Evolutionary conservation across 2,888 invertebrate genomes (phyloP), one percentile per base, ranked within the genome.

Genomic region (Criorhina ranunculi): DNA sequence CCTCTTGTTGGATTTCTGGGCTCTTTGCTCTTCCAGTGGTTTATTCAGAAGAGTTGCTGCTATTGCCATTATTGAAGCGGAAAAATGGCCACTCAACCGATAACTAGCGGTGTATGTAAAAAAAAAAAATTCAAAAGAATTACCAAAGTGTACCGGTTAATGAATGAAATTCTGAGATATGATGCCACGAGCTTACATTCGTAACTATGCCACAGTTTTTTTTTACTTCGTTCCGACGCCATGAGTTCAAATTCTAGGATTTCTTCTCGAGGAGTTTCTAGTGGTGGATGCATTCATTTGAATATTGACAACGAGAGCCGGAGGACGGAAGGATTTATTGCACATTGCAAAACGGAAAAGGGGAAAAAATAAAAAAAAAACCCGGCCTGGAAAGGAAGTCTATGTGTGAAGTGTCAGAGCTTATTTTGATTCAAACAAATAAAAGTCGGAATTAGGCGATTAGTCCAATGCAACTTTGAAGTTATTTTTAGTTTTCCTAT

Each of bases 61-160:
- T 44, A 37, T 51, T 53, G 53, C 4, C 17, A 46, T 35, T n/a
- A 57, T 66, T 37, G 40, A 76, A 57, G 75, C 57, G 35, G 66
- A 76, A 76, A 76, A 76, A 76, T 66, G 57, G 49, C 66, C 57
- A 66, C 75, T 66, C 75, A 57, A 46, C 66, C 75, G 66, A 46
- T 49, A 49, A 64, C 64, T 37, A 55, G 66, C 40, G 49, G 44
- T 69, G 33, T 17, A 17, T 5, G 35, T 15, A 44, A 55, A 37
- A 55, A 46, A 24, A 62, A 35, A 33, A 19, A 64, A 19, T 55
- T 53, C 46, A 57, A 64, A 66, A 49, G 75, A 55, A 55, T 64
- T 46, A 40, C 75, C 19, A 57, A 57, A 66, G 49, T 75, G 37
- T 55, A 12, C 17, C 46, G 40, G 57, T 9, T 31, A 31, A 40